These are phyloP conservation scores for Phallusia fumigata DNA, from an alignment of 23 tunicate genomes.

Conservation along the genomic window DNA sequence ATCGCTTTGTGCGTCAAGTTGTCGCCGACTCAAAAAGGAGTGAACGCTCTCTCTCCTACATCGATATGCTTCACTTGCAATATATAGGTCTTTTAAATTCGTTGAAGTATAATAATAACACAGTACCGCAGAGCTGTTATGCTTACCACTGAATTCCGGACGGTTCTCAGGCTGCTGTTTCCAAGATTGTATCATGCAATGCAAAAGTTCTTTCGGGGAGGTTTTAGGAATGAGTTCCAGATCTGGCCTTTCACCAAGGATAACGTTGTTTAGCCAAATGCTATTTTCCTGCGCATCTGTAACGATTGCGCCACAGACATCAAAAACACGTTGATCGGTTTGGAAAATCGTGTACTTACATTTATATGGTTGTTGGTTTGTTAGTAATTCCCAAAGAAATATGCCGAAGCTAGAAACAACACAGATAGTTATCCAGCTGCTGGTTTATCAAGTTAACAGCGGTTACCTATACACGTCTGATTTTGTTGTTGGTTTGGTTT, in stretches of 20 bases:
- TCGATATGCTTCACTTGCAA: too few species aligned
- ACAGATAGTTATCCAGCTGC: background rate
- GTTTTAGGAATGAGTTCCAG: background rate
- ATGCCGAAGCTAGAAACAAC: background rate
- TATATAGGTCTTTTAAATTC: too few species aligned
- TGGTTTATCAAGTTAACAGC: background rate
- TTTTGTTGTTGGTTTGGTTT: slow-evolving; percentile 17
- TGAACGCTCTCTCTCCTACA: too few species aligned
- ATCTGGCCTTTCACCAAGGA: slow-evolving; percentile 7
- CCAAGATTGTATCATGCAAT: slow-evolving; percentile 4
- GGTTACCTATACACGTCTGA: slow-evolving; percentile 27
- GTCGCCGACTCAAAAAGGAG: too few species aligned
- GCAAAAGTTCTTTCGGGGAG: background rate
- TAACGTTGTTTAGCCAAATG: background rate
- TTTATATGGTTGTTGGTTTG: slow-evolving; percentile 10
- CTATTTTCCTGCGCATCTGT: background rate
- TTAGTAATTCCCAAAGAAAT: slow-evolving; percentile 17
- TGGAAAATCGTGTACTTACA: background rate
- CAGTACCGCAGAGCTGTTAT: background rate
- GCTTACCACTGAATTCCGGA: background rate
- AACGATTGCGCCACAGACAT: background rate
- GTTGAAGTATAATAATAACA: too few species aligned
- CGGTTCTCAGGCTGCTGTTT: background rate
- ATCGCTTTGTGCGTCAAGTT: too few species aligned
- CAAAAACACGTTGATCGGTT: background rate